phyloP scores from a whole-genome alignment of 2,888 invertebrate species.

The Baccha elongata region DNA sequence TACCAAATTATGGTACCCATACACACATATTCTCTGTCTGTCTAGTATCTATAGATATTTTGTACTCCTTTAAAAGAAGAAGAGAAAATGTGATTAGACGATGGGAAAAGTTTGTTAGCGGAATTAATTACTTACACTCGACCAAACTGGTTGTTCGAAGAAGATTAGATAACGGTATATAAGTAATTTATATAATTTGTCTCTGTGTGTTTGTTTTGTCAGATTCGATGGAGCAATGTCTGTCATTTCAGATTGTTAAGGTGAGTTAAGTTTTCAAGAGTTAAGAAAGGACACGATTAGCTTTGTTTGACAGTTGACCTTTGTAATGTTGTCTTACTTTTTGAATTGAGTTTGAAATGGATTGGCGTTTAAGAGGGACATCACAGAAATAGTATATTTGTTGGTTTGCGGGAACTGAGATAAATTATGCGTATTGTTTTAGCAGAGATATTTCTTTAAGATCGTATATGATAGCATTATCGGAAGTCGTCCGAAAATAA shows the following conservation, averaged over 20 bases:
- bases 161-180: constrained; percentile 70
- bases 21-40: not conserved
- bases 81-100: constrained; percentile 71
- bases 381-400: not conserved
- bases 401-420: not conserved
- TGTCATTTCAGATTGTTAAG: not conserved
- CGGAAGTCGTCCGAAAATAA: no score
- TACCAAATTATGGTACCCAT: constrained; percentile 4
- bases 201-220: constrained; percentile 62
- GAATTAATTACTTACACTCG: constrained; percentile 72
- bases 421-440: not conserved
- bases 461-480: no score
- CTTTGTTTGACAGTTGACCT: constrained; percentile 22
- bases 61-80: constrained; percentile 64
- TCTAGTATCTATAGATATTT: constrained; percentile 45
- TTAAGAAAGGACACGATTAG: not conserved
- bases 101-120: constrained; percentile 73
- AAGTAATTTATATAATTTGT: constrained; percentile 72
- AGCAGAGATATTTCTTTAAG: not conserved
- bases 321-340: constrained; percentile 12
- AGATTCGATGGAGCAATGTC: constrained; percentile 24
- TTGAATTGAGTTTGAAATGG: not conserved
- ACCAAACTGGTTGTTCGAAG: constrained; percentile 70
- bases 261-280: not conserved
- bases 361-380: not conserved